A percentile compares a stretch with the other conserved stretches of the same genome.
These are phyloP conservation scores for Zootermopsis nevadensis DNA, from an alignment of 2,888 invertebrate species.

Conservation along the genomic window DNA sequence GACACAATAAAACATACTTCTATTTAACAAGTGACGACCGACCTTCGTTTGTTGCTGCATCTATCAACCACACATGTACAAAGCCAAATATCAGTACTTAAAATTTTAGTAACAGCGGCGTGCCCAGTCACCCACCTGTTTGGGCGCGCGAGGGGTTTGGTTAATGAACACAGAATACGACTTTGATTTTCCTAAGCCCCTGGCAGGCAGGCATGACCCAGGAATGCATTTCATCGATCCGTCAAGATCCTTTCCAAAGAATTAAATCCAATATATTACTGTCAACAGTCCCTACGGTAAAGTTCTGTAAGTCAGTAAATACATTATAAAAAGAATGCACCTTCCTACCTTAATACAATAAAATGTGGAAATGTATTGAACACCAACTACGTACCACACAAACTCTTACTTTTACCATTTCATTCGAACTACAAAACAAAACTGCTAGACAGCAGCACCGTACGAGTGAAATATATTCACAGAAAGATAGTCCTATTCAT, in stretches of 20 bases:
- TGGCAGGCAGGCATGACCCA: slow-evolving; percentile 40
- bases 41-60: too few species aligned
- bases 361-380: slow-evolving; percentile 8
- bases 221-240: slow-evolving; percentile 46
- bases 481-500: slow-evolving; percentile 34
- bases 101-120: too few species aligned
- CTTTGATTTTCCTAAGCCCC: not conserved
- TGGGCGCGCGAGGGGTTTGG: not conserved
- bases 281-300: not conserved
- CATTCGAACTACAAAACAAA: slow-evolving; percentile 23
- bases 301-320: not conserved
- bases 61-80: too few species aligned
- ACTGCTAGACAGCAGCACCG: slow-evolving; percentile 35
- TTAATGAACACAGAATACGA: not conserved
- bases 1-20: too few species aligned
- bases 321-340: not conserved
- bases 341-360: slow-evolving; percentile 28
- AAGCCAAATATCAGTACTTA: too few species aligned
- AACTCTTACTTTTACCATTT: not conserved
- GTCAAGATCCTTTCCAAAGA: slow-evolving; percentile 14
- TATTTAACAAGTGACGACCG: too few species aligned
- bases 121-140: not conserved
- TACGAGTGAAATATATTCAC: slow-evolving; percentile 3
- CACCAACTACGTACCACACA: not conserved
- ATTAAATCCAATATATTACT: not conserved